phyloP scores from a whole-genome alignment of 1,140 invertebrate species.

The Trinorchestia longiramus region DNA sequence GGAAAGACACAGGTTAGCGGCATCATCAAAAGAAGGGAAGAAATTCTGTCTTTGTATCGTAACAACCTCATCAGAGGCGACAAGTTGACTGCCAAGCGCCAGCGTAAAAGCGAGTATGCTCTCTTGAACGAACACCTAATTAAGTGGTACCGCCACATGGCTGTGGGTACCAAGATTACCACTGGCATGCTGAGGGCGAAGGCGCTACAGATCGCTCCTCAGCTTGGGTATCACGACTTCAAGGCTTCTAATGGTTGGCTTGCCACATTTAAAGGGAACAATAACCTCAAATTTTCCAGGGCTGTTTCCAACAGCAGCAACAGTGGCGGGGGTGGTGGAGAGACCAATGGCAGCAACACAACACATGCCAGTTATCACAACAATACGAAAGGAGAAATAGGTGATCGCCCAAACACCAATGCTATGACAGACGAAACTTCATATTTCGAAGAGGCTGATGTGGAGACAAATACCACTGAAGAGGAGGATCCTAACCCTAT shows the following conservation, averaged over 20 bases:
- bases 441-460: slow-evolving; percentile 63
- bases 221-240: slow-evolving; percentile 66
- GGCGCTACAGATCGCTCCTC: slow-evolving; percentile 64
- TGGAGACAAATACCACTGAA: slow-evolving; percentile 57
- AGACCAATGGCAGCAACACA: slow-evolving; percentile 7
- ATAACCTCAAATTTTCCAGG: slow-evolving; percentile 64
- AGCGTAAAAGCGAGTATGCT: slow-evolving; percentile 63
- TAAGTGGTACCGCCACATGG: slow-evolving; percentile 65
- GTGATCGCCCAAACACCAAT: slow-evolving; percentile 45
- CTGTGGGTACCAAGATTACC: slow-evolving; percentile 63
- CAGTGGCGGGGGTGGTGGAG: background rate
- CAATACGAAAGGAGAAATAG: slow-evolving; percentile 45
- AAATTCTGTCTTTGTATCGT: slow-evolving; percentile 61
- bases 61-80: slow-evolving; percentile 64
- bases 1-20: slow-evolving; percentile 66
- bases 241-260: slow-evolving; percentile 66
- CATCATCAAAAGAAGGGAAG: slow-evolving; percentile 62
- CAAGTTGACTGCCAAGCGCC: slow-evolving; percentile 61
- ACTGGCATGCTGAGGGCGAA: slow-evolving; percentile 66
- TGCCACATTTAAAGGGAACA: slow-evolving; percentile 65
- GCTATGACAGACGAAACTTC: slow-evolving; percentile 6
- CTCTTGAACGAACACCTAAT: slow-evolving; percentile 65
- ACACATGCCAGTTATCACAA: slow-evolving; percentile 14
- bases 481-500: slow-evolving; percentile 37
- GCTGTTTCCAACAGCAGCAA: slow-evolving; percentile 49